Evolutionary conservation across 2,797 vertebrate genomes (phyloP).

Genomic region (Rhinoraja longicauda): DNA sequence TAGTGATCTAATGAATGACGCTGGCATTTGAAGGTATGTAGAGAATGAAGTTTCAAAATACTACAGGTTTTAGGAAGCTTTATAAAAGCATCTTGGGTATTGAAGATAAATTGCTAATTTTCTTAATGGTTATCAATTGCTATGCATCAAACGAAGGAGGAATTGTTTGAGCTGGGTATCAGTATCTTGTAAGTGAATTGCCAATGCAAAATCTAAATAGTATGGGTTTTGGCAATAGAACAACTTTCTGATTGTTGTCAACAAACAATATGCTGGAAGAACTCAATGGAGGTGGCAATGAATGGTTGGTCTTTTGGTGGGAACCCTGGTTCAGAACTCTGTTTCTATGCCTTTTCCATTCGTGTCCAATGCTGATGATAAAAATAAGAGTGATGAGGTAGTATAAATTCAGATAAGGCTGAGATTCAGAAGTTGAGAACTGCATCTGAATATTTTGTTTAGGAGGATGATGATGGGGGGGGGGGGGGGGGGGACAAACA

Average conservation of each 20-base stretch:
- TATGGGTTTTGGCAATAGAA: background rate
- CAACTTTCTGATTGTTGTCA: background rate
- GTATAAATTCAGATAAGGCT: background rate
- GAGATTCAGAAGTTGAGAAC: background rate
- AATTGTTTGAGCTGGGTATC: background rate
- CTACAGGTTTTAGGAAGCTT: background rate
- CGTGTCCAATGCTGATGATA: background rate
- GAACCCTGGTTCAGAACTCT: too few species aligned
- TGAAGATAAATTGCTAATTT: background rate
- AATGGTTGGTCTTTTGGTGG: too few species aligned
- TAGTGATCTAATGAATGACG: background rate
- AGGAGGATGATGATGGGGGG: background rate
- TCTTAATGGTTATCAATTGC: background rate
- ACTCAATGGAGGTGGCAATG: too few species aligned
- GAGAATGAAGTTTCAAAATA: background rate
- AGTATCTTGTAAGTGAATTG: background rate
- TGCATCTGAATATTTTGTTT: background rate
- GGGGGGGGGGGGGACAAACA: background rate
- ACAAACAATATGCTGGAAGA: too few species aligned
- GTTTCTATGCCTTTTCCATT: background rate
- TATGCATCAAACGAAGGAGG: background rate
- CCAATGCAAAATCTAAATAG: background rate
- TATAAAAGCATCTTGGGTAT: background rate
- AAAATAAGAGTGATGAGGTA: background rate
- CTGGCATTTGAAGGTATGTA: background rate